Evolutionary conservation across 37 sponge, comb jelly and placozoan species (phyloP).

Genomic region (Haliclona indistincta): DNA sequence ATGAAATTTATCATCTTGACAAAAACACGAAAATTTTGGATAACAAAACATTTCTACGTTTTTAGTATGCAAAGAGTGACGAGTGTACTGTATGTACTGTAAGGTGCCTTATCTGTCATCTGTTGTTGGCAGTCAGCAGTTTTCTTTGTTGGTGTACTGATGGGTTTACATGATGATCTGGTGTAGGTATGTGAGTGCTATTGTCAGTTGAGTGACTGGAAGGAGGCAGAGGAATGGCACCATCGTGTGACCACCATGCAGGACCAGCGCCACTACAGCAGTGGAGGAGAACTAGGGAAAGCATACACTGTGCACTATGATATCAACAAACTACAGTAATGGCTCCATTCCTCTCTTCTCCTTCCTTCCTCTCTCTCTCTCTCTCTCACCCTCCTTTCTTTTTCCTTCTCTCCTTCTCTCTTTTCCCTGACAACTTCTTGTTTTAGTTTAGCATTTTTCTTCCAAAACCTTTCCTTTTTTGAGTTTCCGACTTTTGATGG

Average conservation of each 20-base stretch:
- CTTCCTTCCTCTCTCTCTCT: no score
- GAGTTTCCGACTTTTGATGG: no score
- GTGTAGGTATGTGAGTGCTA: conserved; percentile 82
- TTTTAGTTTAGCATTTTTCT: no score
- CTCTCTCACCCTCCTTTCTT: no score
- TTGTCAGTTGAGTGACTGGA: conserved; percentile 64
- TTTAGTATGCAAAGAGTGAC: neutral
- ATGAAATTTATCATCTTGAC: no score
- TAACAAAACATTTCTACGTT: no score
- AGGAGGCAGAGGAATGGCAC: conserved; percentile 70
- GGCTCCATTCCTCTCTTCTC: neutral
- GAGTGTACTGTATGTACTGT: neutral
- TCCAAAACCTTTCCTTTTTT: no score
- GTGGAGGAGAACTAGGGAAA: conserved; percentile 12
- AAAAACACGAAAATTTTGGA: no score
- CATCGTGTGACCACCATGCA: conserved; percentile 30
- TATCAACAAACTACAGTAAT: conserved; percentile 67
- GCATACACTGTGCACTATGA: conserved; percentile 56
- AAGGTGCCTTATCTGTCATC: neutral
- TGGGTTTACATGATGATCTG: neutral
- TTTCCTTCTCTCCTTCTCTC: no score
- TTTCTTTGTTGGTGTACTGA: neutral
- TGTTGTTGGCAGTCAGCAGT: conserved; percentile 2
- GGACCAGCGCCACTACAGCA: conserved; percentile 1
- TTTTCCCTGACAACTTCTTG: no score